A percentile compares a stretch with the other conserved stretches of the same genome.
phyloP scores from a whole-genome alignment of 2,888 invertebrate genomes.

The Aleiodes leptofemur region DNA sequence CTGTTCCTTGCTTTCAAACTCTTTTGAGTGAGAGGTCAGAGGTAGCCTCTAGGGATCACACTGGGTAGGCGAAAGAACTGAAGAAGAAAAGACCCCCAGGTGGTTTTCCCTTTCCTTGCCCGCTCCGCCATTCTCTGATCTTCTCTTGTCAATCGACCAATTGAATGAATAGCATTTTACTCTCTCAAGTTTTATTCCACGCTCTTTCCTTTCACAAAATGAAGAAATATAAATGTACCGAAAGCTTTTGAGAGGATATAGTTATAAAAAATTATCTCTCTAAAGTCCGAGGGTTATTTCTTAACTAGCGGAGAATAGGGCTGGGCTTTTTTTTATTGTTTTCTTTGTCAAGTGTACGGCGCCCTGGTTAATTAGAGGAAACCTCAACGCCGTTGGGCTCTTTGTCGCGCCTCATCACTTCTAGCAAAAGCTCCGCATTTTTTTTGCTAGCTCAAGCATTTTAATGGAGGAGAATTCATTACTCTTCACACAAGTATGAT shows the following conservation, averaged over 20 bases:
- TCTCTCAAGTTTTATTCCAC: no score
- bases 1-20: neutral
- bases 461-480: neutral
- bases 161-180: no score
- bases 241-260: no score
- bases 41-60: conserved; percentile 19
- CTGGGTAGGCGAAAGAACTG: conserved; percentile 7
- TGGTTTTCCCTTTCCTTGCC: neutral
- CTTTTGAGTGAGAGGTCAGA: conserved; percentile 18
- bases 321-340: neutral
- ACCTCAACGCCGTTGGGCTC: neutral
- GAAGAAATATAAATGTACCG: no score
- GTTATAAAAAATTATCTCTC: no score
- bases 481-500: neutral
- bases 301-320: neutral
- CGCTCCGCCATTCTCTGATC: neutral
- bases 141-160: neutral
- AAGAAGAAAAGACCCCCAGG: conserved; percentile 11
- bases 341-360: neutral
- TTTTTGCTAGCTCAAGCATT: neutral
- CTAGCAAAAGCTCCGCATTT: neutral
- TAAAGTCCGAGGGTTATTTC: no score
- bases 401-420: neutral
- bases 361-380: conserved; percentile 19
- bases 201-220: no score